Percentiles rank a stretch among this genome's conserved stretches.
Conservation (phyloP, 2,888 invertebrate species). For the Pimpla rufipes region DNA sequence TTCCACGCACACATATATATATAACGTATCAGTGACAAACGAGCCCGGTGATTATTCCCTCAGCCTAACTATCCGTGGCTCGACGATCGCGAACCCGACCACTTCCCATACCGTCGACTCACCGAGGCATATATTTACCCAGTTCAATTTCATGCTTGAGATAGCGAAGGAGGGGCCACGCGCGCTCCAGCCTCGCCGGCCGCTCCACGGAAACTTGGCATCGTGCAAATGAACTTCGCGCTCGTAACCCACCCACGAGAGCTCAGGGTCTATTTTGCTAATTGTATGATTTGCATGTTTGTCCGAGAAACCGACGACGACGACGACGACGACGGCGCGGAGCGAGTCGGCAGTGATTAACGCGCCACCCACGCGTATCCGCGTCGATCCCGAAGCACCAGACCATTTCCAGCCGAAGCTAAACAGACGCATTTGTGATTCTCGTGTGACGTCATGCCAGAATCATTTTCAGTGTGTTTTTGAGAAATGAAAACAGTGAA, state of each 20-base stretch:
- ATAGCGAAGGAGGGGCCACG: constrained; percentile 43
- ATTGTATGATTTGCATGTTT: constrained; percentile 66
- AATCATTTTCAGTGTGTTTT: too few relatives aligned
- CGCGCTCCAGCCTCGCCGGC: constrained; percentile 31
- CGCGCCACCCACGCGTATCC: neutral
- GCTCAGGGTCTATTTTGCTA: constrained; percentile 56
- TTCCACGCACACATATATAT: neutral
- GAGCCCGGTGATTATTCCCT: constrained; percentile 46
- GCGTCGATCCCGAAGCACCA: neutral
- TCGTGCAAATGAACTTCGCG: constrained; percentile 58
- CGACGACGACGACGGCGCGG: constrained; percentile 7
- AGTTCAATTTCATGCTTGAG: constrained; percentile 73
- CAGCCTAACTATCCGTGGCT: constrained; percentile 33
- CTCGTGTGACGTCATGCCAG: neutral
- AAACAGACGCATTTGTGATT: neutral
- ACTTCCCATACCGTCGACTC: constrained; percentile 59
- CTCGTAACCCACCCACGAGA: neutral
- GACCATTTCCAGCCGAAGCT: neutral
- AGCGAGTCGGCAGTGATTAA: constrained; percentile 33
- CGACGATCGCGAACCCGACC: constrained; percentile 45
- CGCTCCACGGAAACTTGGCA: constrained; percentile 52
- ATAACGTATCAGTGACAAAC: constrained; percentile 51
- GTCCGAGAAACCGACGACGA: constrained; percentile 39
- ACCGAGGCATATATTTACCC: constrained; percentile 63
- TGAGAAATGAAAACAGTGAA: too few relatives aligned